Evolutionary conservation across 2,797 vertebrate genomes (phyloP).

Genomic region (Eleutherodactylus coqui): DNA sequence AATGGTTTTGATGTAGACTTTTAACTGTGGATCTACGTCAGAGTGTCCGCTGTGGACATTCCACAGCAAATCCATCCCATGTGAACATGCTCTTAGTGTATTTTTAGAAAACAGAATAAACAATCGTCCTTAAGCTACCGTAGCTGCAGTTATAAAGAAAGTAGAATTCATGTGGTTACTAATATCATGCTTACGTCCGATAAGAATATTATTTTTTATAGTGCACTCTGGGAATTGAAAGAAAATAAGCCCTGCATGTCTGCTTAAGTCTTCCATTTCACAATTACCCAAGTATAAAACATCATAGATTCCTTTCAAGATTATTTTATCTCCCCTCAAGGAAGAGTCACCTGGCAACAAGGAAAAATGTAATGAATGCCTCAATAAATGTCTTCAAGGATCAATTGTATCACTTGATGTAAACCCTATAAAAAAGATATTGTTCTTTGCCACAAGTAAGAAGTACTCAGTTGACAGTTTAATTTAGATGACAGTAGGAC

Average conservation of each 20-base stretch:
- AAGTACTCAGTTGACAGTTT: conserved; percentile 25
- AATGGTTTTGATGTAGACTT: too few species aligned
- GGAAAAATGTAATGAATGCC: conserved; percentile 41
- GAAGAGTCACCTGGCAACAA: conserved; percentile 33
- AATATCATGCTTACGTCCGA: not conserved
- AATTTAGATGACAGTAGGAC: conserved; percentile 47
- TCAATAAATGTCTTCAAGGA: conserved; percentile 41
- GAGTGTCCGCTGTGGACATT: too few species aligned
- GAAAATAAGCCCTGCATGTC: conserved; percentile 10
- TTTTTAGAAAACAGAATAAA: not conserved
- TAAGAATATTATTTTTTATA: not conserved
- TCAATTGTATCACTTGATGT: conserved; percentile 43
- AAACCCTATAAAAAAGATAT: conserved; percentile 50
- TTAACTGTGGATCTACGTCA: too few species aligned
- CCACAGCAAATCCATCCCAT: too few species aligned
- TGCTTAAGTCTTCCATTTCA: conserved; percentile 26
- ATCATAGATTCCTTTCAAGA: conserved; percentile 31
- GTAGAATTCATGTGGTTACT: not conserved
- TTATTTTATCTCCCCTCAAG: conserved; percentile 36
- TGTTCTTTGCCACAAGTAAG: conserved; percentile 26
- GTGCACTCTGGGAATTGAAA: conserved; percentile 12
- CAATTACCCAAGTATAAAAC: conserved; percentile 37
- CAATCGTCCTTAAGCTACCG: not conserved
- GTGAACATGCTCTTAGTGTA: not conserved
- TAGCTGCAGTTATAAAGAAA: not conserved